Percentiles rank a stretch among this genome's conserved stretches.
phyloP scores from a whole-genome alignment of 2,888 invertebrate genomes.

The Scaptomyza caliginosa region DNA sequence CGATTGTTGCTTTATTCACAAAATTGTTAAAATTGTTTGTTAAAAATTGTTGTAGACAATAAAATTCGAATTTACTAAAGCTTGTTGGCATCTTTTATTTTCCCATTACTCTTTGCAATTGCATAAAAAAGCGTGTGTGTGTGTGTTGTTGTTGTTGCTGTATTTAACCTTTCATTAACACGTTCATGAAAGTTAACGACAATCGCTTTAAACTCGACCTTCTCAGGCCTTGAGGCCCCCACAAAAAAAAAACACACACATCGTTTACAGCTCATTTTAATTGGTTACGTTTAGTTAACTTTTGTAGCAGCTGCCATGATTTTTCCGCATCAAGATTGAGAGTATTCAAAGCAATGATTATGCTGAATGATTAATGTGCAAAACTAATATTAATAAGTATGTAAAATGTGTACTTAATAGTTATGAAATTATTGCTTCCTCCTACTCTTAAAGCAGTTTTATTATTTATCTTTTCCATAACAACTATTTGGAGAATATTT shows the following conservation, averaged over 20 bases:
- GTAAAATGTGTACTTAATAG: not conserved
- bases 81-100: not conserved
- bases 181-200: constrained; percentile 43
- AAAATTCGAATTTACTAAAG: constrained; percentile 65
- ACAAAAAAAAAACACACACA: not conserved
- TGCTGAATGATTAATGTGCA: not conserved
- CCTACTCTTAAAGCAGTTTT: not conserved
- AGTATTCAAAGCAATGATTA: constrained; percentile 6
- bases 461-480: not conserved
- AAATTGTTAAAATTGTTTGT: constrained; percentile 71
- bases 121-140: constrained; percentile 20
- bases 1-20: constrained; percentile 44
- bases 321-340: constrained; percentile 41
- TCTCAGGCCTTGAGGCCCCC: constrained; percentile 34
- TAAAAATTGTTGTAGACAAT: constrained; percentile 62
- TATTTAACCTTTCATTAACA: constrained; percentile 31
- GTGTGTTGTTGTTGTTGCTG: not conserved
- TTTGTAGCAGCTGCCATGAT: constrained; percentile 28
- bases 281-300: constrained; percentile 67
- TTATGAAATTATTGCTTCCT: not conserved
- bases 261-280: constrained; percentile 47
- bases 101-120: constrained; percentile 5
- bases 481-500: too few relatives aligned
- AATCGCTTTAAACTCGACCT: constrained; percentile 52
- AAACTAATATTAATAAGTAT: not conserved